Evolutionary conservation across 2,113 vertebrate species (phyloP).

Genomic region (Azemiops feae): DNA sequence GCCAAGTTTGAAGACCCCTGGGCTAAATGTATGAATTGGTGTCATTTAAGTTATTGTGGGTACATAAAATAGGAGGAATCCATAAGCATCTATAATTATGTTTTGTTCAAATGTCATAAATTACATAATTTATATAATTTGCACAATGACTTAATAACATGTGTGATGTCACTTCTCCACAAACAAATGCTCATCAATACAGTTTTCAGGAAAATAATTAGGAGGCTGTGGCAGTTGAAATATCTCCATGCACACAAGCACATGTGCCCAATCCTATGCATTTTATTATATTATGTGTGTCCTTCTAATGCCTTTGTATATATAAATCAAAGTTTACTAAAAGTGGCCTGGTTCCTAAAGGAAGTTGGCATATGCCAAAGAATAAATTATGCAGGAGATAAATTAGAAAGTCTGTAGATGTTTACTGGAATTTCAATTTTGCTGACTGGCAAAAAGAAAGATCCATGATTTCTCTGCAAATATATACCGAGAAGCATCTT

Average conservation of each 20-base stretch:
- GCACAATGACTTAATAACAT: background rate
- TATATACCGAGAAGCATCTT: constrained; percentile 35
- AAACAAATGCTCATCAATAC: background rate
- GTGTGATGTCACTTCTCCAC: background rate
- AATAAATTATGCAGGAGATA: constrained; percentile 36
- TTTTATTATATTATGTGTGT: background rate
- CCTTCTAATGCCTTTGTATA: background rate
- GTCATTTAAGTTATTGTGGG: background rate
- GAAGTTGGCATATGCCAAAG: constrained; percentile 1
- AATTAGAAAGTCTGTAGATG: constrained; percentile 32
- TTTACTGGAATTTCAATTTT: constrained; percentile 41
- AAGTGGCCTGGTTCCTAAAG: constrained; percentile 16
- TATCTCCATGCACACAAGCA: too few species aligned
- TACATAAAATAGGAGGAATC: background rate
- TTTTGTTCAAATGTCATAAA: background rate
- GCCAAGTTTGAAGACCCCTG: too few species aligned
- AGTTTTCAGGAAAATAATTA: background rate
- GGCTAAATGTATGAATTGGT: background rate
- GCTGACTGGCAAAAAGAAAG: constrained; percentile 50
- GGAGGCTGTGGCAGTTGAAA: background rate
- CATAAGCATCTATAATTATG: background rate
- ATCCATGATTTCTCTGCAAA: constrained; percentile 43
- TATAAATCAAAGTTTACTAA: background rate
- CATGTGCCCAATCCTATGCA: background rate
- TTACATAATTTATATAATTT: background rate